Base-by-base conservation (phyloP, 2,888 invertebrate genomes). In the Clitarchus hookeri region DNA sequence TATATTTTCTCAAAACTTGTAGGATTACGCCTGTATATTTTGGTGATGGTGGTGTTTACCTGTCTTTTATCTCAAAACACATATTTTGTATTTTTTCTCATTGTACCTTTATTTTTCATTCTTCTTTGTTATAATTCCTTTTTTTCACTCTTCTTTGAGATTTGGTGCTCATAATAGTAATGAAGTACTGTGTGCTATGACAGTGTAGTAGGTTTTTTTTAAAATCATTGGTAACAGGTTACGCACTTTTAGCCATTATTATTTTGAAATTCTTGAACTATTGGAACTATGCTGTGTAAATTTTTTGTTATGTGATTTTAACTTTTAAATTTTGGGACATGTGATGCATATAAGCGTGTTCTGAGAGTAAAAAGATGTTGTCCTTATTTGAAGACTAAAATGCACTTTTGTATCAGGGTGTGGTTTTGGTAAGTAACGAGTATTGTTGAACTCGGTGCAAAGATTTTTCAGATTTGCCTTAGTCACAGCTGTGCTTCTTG, bases 401-500 rank as follows among this genome's bases (percentile, higher is more conserved):
- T 48, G 48, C 65, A 65, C n/a, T 16, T 65, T 19, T 65, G 65
- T n/a, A n/a, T 65, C 16, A n/a, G 16, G 65, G 19, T n/a, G n/a
- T 65, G n/a, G n/a, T 8, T 16, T 65, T 65, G 3, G 16, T 65
- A 65, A 8, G 11, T 65, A 19, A n/a, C 16, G 65, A 65, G 16
- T 65, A 19, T 65, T 65, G 65, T n/a, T 65, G 23, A 19, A 65
- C n/a, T n/a, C n/a, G 3, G n/a, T 65, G 65, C 8, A 19, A 16
- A 65, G 8, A 65, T 65, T 65, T 65, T 65, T 65, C 65, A 65
- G n/a, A 23, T 44, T 26, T n/a, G 26, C 53, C 79, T 48, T 85
- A 23, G 26, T 80, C 53, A 53, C 23, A 44, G 53, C 53, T 53
- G 19, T 85, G 44, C 53, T 53, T 85, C 25, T 54, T 48, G 82